Evolutionary conservation across 2,797 vertebrate genomes (phyloP).

Genomic region (Sebastiscus albofasciatus): DNA sequence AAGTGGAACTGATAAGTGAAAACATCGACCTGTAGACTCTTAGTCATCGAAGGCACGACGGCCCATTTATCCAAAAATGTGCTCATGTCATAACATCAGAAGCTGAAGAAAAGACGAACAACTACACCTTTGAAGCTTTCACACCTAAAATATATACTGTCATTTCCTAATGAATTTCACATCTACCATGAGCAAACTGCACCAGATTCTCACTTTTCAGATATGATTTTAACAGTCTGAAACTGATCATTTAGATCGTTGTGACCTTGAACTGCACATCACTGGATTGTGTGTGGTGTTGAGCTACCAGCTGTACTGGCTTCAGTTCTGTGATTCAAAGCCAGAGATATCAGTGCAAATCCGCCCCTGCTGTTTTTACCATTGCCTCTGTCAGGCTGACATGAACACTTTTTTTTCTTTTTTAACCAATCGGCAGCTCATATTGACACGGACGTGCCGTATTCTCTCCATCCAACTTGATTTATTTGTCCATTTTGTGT

Average conservation of each 20-base stretch:
- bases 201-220: not conserved
- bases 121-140: not conserved
- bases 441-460: not conserved
- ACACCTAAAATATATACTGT: not conserved
- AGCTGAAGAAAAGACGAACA: not conserved
- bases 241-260: not conserved
- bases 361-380: not conserved
- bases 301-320: conserved; percentile 22
- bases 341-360: conserved; percentile 15
- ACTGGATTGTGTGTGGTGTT: not conserved
- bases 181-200: not conserved
- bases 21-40: not conserved
- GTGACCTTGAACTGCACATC: conserved; percentile 27
- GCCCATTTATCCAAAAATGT: not conserved
- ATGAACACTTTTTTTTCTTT: not conserved
- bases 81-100: not conserved
- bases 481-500: conserved; percentile 13
- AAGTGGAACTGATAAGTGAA: conserved; percentile 9
- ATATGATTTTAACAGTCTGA: not conserved
- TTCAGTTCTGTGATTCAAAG: conserved; percentile 17
- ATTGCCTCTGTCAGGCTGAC: not conserved
- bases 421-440: not conserved
- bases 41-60: not conserved
- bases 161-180: not conserved
- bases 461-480: conserved; percentile 16